These are phyloP conservation scores for Cyphomyrmex costatus DNA, from an alignment of 1,140 invertebrate species.

Conservation along the genomic window DNA sequence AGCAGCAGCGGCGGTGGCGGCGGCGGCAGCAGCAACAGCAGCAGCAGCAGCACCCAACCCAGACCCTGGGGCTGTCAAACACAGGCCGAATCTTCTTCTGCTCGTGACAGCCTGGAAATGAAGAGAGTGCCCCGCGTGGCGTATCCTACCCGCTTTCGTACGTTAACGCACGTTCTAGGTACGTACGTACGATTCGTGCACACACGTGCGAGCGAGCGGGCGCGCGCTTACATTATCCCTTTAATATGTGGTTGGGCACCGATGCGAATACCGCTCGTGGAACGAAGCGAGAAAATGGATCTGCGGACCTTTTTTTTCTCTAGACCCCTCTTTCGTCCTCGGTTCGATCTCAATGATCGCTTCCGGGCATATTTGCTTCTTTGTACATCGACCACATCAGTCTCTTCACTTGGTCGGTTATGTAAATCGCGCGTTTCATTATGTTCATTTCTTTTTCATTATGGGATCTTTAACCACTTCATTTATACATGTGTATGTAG, in stretches of 20 bases:
- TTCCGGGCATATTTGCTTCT: constrained; percentile 45
- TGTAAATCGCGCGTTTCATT: constrained; percentile 22
- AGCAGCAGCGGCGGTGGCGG: constrained; percentile 13
- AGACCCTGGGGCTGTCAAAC: constrained; percentile 87
- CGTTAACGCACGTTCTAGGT: constrained; percentile 76
- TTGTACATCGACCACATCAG: constrained; percentile 30
- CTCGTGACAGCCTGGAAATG: constrained; percentile 87
- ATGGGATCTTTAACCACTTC: not conserved
- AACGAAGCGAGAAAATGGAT: constrained; percentile 65
- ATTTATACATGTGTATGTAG: too few species aligned
- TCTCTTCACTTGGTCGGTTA: constrained; percentile 7
- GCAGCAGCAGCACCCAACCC: constrained; percentile 78
- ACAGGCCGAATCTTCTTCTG: constrained; percentile 87
- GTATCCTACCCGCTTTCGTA: constrained; percentile 78
- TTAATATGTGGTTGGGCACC: constrained; percentile 67
- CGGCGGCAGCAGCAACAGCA: constrained; percentile 63
- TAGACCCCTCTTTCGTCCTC: constrained; percentile 66
- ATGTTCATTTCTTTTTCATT: constrained; percentile 1
- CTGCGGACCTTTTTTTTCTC: constrained; percentile 68
- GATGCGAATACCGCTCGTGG: constrained; percentile 61
- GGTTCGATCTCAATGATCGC: constrained; percentile 28
- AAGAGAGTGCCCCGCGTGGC: constrained; percentile 84
- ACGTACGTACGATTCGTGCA: constrained; percentile 71
- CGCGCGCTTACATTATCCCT: constrained; percentile 74
- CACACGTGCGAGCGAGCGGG: constrained; percentile 52